Percentiles rank a stretch among this genome's conserved stretches.
phyloP scores from a whole-genome alignment of 2,888 invertebrate species.

The Scaptodrosophila latifasciaeformis region DNA sequence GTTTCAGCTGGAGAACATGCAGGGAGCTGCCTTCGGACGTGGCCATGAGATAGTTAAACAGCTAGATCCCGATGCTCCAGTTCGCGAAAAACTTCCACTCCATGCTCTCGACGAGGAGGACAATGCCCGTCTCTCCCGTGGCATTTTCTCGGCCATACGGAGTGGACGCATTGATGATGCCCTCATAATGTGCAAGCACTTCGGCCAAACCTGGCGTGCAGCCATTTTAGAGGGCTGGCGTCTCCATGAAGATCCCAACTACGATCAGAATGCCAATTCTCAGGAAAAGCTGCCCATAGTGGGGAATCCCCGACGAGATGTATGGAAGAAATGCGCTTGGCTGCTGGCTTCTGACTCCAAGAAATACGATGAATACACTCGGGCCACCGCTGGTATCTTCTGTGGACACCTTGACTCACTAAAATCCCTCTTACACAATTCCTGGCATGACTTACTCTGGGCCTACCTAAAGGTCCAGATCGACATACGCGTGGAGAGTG shows the following conservation, averaged over 20 bases:
- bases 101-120: conserved; percentile 93
- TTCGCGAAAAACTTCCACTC: conserved; percentile 84
- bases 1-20: conserved; percentile 80
- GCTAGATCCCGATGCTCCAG: conserved; percentile 93
- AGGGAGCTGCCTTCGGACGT: conserved; percentile 78
- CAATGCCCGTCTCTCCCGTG: conserved; percentile 78
- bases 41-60: conserved; percentile 80
- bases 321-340: conserved; percentile 86
- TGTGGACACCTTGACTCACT: conserved; percentile 89
- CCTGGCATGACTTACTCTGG: conserved; percentile 95
- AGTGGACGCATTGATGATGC: conserved; percentile 92
- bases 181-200: conserved; percentile 86
- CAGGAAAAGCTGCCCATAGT: conserved; percentile 77
- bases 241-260: conserved; percentile 89
- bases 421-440: conserved; percentile 83
- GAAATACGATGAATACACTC: conserved; percentile 77
- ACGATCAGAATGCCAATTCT: conserved; percentile 75
- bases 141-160: conserved; percentile 83
- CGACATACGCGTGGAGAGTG: conserved; percentile 89
- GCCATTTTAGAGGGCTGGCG: conserved; percentile 94
- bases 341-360: conserved; percentile 77
- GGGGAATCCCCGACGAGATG: conserved; percentile 88
- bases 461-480: conserved; percentile 88
- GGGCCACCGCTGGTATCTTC: conserved; percentile 85
- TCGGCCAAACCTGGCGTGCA: conserved; percentile 94